Evolutionary conservation across 2,888 invertebrate species (phyloP).

Genomic region (Cephus sareptanus): DNA sequence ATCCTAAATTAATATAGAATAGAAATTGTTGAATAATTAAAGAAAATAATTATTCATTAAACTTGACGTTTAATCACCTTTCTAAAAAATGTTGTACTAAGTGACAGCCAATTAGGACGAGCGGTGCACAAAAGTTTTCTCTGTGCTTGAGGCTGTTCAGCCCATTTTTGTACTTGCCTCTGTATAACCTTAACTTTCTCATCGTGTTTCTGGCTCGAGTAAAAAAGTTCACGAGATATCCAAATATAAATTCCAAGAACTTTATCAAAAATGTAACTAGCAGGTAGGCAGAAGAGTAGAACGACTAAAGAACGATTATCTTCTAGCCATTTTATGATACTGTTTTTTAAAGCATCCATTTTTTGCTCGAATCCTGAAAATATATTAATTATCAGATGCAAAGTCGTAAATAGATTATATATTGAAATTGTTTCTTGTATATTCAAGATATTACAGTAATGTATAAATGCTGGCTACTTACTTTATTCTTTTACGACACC

Average conservation of each 20-base stretch:
- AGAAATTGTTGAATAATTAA: neutral
- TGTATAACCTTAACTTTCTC: constrained; percentile 68
- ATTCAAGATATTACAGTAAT: neutral
- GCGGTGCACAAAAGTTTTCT: constrained; percentile 74
- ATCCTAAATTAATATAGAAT: constrained; percentile 33
- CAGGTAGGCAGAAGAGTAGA: constrained; percentile 74
- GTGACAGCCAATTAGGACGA: constrained; percentile 77
- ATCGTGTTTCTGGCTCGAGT: constrained; percentile 66
- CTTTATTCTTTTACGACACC: neutral
- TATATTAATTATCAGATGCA: neutral
- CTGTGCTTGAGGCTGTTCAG: constrained; percentile 64
- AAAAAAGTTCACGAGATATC: constrained; percentile 59
- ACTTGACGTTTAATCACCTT: constrained; percentile 59
- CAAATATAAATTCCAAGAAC: constrained; percentile 64
- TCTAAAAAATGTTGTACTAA: constrained; percentile 76
- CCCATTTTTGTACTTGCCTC: constrained; percentile 69
- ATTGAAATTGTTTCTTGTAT: neutral
- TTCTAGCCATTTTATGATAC: constrained; percentile 69
- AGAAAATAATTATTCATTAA: neutral
- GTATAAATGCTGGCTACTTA: neutral
- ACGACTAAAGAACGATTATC: constrained; percentile 74
- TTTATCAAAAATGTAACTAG: constrained; percentile 73
- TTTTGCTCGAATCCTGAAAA: neutral
- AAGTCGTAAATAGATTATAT: neutral
- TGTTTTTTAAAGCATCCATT: constrained; percentile 47